These are phyloP conservation scores for Acomys russatus DNA, from an alignment of 2,797 vertebrate species.

Conservation along the genomic window DNA sequence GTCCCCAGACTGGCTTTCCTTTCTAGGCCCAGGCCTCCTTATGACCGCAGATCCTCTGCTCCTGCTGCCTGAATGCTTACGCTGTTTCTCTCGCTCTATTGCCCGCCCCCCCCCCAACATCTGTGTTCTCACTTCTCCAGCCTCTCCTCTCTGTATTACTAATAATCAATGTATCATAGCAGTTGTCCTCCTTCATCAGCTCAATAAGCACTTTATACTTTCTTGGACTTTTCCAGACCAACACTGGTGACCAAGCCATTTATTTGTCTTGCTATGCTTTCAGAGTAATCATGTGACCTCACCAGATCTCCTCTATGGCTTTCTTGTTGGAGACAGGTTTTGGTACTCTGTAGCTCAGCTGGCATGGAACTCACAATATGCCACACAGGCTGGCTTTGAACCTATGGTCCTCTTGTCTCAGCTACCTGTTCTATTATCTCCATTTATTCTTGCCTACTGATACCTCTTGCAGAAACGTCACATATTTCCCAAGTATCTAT, in stretches of 20 bases:
- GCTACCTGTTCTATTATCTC: neutral
- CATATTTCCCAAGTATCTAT: neutral
- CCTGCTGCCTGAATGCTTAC: neutral
- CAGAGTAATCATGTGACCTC: neutral
- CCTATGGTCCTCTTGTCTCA: neutral
- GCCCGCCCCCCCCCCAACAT: neutral
- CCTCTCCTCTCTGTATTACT: neutral
- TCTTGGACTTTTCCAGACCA: neutral
- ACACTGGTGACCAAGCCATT: neutral
- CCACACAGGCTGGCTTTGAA: neutral
- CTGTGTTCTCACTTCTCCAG: neutral
- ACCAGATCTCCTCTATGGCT: neutral
- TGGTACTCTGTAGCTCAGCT: neutral
- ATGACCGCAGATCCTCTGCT: neutral
- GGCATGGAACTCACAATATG: neutral
- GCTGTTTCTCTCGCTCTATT: neutral
- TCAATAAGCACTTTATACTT: neutral
- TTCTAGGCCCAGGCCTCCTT: neutral
- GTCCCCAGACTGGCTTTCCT: neutral
- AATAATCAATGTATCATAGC: neutral
- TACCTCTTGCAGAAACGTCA: neutral
- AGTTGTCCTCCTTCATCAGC: neutral
- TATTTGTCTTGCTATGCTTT: neutral
- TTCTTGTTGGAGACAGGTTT: neutral
- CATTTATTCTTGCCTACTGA: neutral